Evolutionary conservation across 1,140 invertebrate species (phyloP), one percentile per base, ranked within the genome.

Genomic region (Caenorhabditis latens): DNA sequence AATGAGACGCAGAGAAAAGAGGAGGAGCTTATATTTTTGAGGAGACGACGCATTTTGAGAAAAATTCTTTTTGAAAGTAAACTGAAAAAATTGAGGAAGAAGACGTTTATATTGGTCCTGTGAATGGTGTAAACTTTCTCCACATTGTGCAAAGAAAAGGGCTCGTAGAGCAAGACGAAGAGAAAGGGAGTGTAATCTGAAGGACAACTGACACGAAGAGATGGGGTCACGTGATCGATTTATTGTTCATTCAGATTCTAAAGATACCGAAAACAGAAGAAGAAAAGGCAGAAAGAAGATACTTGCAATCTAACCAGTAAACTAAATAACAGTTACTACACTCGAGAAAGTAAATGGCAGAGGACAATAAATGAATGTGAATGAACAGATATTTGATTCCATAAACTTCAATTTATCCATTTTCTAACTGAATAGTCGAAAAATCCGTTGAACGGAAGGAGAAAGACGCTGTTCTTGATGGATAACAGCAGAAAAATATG

Each of bases 201-300:
- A 79, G 71, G 71, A n/a, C 71, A 79, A 79, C 71, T 79, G 71
- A 79, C 71, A 79, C 71, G 19, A 13, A 24, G 21, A 79, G 65
- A 71, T 71, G 65, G 71, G 71, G 46, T 79, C 71, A 79, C 71
- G 71, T 79, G 71, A 71, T 79, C 71, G 71, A 50, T 79, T 79
- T 53, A 79, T 79, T 79, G 21, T 79, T 50, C 46, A 13, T 43
- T 24, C n/a, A 79, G 46, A 79, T 79, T 79, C n/a, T 79, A 46
- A 46, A 79, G 46, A 50, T 71, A 71, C 19, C 65, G 42, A 71
- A 2, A 46, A 75, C 5, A 19, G 14, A 79, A 2, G 24, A 11
- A 24, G 53, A 24, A 11, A 14, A 48, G 40, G 24, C 6, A 43
- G 53, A 21, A 13, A 19, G 65, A 71, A 46, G 11, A 50, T 19